Evolutionary conservation across 2,888 invertebrate species (phyloP).

Genomic region (Melitaea athalia): DNA sequence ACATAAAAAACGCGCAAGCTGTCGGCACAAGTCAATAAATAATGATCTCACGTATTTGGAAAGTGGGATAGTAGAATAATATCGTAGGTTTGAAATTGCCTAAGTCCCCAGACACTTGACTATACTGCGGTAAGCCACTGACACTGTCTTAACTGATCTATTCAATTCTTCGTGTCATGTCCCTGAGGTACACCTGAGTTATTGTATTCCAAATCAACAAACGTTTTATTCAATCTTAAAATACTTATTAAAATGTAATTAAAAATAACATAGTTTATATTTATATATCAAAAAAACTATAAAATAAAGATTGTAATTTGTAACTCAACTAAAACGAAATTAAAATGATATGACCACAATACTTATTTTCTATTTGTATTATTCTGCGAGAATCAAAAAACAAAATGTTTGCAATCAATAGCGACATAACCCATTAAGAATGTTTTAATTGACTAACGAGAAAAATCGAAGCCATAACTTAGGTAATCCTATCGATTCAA

Average conservation of each 20-base stretch:
- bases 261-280: not conserved
- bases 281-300: constrained; percentile 1
- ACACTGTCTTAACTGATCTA: constrained; percentile 42
- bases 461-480: constrained; percentile 40
- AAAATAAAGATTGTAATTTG: constrained; percentile 42
- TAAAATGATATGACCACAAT: constrained; percentile 59
- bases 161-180: constrained; percentile 28
- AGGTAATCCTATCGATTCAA: constrained; percentile 45
- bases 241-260: not conserved
- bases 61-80: constrained; percentile 64
- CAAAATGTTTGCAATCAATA: constrained; percentile 63
- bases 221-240: not conserved
- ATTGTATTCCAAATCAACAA: constrained; percentile 25
- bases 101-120: constrained; percentile 55
- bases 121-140: constrained; percentile 56
- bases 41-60: constrained; percentile 57
- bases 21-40: constrained; percentile 58
- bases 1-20: constrained; percentile 45
- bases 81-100: constrained; percentile 53
- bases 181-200: constrained; percentile 26
- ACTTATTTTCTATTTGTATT: constrained; percentile 69
- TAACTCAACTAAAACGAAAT: constrained; percentile 26
- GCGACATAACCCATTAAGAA: constrained; percentile 56
- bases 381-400: constrained; percentile 62
- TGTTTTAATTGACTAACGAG: constrained; percentile 61